Evolutionary conservation across 2,888 invertebrate genomes (phyloP).

Genomic region (Philereme vetulata): DNA sequence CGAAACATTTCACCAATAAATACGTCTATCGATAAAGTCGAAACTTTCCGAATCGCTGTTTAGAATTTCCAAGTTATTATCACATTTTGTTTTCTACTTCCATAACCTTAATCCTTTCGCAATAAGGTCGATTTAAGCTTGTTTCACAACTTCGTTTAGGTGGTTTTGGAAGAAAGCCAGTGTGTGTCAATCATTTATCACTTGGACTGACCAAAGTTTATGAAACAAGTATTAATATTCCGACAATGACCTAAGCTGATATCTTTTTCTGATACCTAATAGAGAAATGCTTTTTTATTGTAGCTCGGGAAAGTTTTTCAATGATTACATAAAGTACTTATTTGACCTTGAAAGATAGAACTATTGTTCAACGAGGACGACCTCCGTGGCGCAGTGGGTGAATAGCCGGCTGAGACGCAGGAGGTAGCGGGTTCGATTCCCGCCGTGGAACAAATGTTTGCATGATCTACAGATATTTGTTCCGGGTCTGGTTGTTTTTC

Average conservation of each 20-base stretch:
- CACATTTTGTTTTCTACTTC: background rate
- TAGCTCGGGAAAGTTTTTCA: background rate
- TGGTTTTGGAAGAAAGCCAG: slow-evolving; percentile 42
- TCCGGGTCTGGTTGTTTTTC: too few species aligned
- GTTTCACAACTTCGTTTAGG: slow-evolving; percentile 2
- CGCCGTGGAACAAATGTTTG: too few species aligned
- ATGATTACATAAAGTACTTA: too few species aligned
- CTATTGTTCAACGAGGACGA: too few species aligned
- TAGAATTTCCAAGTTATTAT: slow-evolving; percentile 21
- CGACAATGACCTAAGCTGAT: slow-evolving; percentile 19
- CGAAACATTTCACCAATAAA: slow-evolving; percentile 20
- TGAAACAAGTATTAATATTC: slow-evolving; percentile 30
- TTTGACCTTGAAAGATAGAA: too few species aligned
- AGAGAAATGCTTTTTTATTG: background rate
- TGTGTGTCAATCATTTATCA: slow-evolving; percentile 44
- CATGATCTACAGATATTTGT: too few species aligned
- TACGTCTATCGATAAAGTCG: slow-evolving; percentile 14
- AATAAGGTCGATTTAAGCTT: slow-evolving; percentile 9
- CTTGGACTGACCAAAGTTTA: slow-evolving; percentile 19
- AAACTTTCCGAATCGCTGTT: slow-evolving; percentile 21
- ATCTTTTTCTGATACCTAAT: background rate
- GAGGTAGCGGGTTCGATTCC: too few species aligned
- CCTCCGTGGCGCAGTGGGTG: too few species aligned
- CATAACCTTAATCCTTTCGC: background rate
- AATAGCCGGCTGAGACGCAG: too few species aligned